A percentile compares a stretch with the other conserved stretches of the same genome.
Evolutionary conservation across 2,888 invertebrate species (phyloP).

Genomic region (Scotopteryx bipunctaria): DNA sequence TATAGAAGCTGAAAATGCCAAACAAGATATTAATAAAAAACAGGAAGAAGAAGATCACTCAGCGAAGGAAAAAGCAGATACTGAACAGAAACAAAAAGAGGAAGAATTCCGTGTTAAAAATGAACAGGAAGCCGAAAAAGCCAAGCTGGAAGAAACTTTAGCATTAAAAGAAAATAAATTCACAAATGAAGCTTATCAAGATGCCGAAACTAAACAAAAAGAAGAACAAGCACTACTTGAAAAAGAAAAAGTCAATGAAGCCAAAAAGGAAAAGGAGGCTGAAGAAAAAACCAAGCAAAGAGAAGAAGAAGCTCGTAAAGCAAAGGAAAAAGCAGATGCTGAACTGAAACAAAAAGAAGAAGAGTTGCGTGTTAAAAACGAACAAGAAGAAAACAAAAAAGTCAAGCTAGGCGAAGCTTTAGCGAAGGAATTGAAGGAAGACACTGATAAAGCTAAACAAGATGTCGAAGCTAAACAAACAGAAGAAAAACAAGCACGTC

Average conservation of each 20-base stretch:
- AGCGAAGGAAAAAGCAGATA: constrained; percentile 4
- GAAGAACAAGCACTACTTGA: constrained; percentile 1
- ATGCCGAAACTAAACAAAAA: neutral
- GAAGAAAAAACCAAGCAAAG: neutral
- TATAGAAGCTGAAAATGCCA: too few relatives aligned
- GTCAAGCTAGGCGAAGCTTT: too few relatives aligned
- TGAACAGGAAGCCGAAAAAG: neutral
- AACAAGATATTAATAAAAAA: neutral
- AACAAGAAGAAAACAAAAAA: constrained; percentile 4
- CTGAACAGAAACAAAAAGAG: neutral
- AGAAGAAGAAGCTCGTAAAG: constrained; percentile 4
- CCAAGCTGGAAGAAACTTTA: constrained; percentile 4
- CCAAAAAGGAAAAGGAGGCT: constrained; percentile 4
- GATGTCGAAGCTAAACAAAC: constrained; percentile 5
- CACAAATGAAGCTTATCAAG: neutral
- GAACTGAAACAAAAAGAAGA: constrained; percentile 2
- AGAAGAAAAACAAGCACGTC: neutral
- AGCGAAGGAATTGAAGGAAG: too few relatives aligned
- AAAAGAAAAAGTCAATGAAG: neutral
- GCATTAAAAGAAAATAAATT: neutral
- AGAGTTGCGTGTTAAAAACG: constrained; percentile 9
- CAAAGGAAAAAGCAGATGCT: constrained; percentile 13
- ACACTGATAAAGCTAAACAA: constrained; percentile 1
- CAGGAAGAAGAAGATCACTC: neutral
- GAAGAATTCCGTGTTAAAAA: neutral